Percentiles rank a stretch among this genome's conserved stretches.
Evolutionary conservation across 2,797 vertebrate species (phyloP).

Genomic region (Gambelia wislizenii): DNA sequence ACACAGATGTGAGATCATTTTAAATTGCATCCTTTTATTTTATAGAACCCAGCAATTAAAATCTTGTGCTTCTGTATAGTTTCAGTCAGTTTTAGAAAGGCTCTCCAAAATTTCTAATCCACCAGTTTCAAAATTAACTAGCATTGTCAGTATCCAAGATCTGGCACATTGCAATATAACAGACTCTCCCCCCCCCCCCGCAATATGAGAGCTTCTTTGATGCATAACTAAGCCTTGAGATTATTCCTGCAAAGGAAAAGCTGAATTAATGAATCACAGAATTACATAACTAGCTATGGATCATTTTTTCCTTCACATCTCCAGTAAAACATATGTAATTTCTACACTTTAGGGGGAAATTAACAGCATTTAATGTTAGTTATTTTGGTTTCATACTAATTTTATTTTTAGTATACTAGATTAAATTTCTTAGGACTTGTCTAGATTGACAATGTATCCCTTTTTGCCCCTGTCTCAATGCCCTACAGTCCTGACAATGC

Average conservation of each 20-base stretch:
- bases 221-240: slow-evolving; percentile 29
- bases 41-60: background rate
- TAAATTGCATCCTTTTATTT: background rate
- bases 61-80: background rate
- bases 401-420: too few species aligned
- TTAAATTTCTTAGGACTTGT: too few species aligned
- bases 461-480: too few species aligned
- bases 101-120: background rate
- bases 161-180: background rate
- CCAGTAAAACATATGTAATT: background rate
- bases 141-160: background rate
- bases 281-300: background rate
- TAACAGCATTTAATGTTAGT: slow-evolving; percentile 6
- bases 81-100: background rate
- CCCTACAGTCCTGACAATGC: too few species aligned
- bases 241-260: slow-evolving; percentile 24
- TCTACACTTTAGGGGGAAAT: background rate
- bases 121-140: slow-evolving; percentile 15
- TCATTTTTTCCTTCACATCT: background rate
- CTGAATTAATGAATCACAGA: slow-evolving; percentile 29
- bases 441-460: too few species aligned
- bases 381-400: background rate
- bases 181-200: background rate
- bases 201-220: slow-evolving; percentile 1
- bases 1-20: background rate